These are phyloP conservation scores for Cephonodes hylas DNA, from an alignment of 2,888 invertebrate species.

Conservation along the genomic window DNA sequence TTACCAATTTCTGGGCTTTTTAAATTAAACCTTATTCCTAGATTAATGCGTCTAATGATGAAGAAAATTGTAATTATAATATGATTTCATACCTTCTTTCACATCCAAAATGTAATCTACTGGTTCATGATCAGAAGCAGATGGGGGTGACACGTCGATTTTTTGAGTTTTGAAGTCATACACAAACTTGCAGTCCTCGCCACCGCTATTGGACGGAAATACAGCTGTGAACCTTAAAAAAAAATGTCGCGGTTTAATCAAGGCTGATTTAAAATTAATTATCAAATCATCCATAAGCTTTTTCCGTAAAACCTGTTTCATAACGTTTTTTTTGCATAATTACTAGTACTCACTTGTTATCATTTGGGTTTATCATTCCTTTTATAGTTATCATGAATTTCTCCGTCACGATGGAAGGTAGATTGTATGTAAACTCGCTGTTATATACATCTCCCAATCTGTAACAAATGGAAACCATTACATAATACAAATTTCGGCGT, in stretches of 20 bases:
- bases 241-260: too few relatives aligned
- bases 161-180: conserved; percentile 18
- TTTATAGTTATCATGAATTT: conserved; percentile 23
- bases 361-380: conserved; percentile 24
- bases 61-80: too few relatives aligned
- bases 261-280: too few relatives aligned
- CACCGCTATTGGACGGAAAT: conserved; percentile 19
- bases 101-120: background rate
- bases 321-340: background rate
- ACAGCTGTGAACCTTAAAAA: conserved; percentile 28
- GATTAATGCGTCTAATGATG: too few relatives aligned
- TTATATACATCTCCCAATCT: conserved; percentile 16
- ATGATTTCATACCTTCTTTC: background rate
- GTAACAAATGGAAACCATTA: conserved; percentile 17
- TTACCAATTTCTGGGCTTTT: too few relatives aligned
- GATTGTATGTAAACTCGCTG: conserved; percentile 3
- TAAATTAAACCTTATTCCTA: too few relatives aligned
- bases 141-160: conserved; percentile 20
- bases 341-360: conserved; percentile 27
- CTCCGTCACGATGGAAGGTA: conserved; percentile 26
- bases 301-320: background rate
- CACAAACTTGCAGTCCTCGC: conserved; percentile 23
- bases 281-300: too few relatives aligned
- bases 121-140: conserved; percentile 1
- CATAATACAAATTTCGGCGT: too few relatives aligned